Conservation (phyloP, 2,113 vertebrate species). For the Raja brachyura region DNA sequence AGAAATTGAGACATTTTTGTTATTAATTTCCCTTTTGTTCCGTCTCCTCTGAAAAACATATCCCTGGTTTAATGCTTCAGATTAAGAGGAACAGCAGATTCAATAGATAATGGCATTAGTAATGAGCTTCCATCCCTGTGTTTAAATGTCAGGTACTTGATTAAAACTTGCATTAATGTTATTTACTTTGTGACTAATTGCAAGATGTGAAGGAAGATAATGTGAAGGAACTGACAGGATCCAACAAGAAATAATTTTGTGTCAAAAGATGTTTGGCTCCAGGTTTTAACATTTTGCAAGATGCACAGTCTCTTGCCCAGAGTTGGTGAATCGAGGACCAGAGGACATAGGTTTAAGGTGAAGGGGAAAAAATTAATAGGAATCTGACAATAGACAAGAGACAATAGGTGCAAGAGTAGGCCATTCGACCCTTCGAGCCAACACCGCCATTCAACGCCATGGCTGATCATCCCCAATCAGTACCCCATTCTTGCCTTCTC, state of each 20-base stretch:
- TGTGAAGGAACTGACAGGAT: slow-evolving; percentile 4
- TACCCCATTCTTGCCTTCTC: no score
- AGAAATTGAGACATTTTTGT: neutral
- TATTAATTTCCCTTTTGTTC: neutral
- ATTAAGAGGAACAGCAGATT: neutral
- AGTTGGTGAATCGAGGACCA: no score
- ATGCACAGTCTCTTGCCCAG: no score
- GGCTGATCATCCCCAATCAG: no score
- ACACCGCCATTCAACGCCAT: no score
- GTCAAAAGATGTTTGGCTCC: slow-evolving; percentile 52
- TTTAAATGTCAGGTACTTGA: neutral
- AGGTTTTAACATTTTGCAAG: slow-evolving; percentile 57
- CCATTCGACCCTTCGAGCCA: no score
- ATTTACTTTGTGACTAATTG: slow-evolving; percentile 16
- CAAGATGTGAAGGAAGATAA: neutral
- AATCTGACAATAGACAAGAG: no score
- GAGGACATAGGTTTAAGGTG: no score
- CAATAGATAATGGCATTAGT: neutral
- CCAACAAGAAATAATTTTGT: slow-evolving; percentile 45
- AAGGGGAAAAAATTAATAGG: no score
- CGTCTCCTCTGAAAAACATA: neutral
- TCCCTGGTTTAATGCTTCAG: neutral
- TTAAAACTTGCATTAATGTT: neutral
- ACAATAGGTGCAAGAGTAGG: no score
- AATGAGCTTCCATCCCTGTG: neutral